Evolutionary conservation across 1,140 invertebrate genomes (phyloP).

Genomic region (Tribolium castaneum): DNA sequence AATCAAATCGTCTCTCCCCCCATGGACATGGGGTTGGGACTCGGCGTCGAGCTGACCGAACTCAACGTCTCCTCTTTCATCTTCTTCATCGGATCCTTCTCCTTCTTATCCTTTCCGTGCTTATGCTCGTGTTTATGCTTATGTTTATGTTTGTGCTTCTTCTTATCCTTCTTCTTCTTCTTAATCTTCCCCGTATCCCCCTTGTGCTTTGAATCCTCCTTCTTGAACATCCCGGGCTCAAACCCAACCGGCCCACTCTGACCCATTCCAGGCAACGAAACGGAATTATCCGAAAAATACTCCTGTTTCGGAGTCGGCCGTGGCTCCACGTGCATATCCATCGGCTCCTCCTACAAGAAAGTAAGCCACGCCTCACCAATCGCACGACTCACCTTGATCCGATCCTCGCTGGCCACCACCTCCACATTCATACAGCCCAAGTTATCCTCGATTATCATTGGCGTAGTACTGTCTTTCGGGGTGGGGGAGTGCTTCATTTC

Average conservation of each 20-base stretch:
- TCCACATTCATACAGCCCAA: constrained; percentile 61
- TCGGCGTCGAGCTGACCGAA: constrained; percentile 73
- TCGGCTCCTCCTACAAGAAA: constrained; percentile 49
- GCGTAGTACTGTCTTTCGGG: constrained; percentile 47
- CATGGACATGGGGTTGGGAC: constrained; percentile 61
- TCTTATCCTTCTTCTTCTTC: constrained; percentile 78
- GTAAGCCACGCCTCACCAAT: neutral
- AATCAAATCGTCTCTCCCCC: constrained; percentile 1
- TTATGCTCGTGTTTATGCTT: constrained; percentile 75
- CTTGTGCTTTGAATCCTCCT: constrained; percentile 63
- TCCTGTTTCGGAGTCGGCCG: constrained; percentile 71
- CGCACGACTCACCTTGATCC: constrained; percentile 52
- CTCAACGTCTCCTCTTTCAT: constrained; percentile 70
- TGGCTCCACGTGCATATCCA: constrained; percentile 45
- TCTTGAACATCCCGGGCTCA: constrained; percentile 83
- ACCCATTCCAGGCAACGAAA: constrained; percentile 76
- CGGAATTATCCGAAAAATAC: constrained; percentile 82
- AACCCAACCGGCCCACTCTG: constrained; percentile 77
- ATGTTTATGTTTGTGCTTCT: constrained; percentile 81
- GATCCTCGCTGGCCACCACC: constrained; percentile 58
- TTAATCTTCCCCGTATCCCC: constrained; percentile 46
- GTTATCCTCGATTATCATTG: constrained; percentile 59
- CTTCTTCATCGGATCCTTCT: constrained; percentile 66
- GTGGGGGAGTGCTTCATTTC: constrained; percentile 16
- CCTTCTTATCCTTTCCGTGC: constrained; percentile 67